Percentiles rank a stretch among this genome's conserved stretches.
Conservation (phyloP, 2,888 invertebrate species). For the Campaea margaritaria region DNA sequence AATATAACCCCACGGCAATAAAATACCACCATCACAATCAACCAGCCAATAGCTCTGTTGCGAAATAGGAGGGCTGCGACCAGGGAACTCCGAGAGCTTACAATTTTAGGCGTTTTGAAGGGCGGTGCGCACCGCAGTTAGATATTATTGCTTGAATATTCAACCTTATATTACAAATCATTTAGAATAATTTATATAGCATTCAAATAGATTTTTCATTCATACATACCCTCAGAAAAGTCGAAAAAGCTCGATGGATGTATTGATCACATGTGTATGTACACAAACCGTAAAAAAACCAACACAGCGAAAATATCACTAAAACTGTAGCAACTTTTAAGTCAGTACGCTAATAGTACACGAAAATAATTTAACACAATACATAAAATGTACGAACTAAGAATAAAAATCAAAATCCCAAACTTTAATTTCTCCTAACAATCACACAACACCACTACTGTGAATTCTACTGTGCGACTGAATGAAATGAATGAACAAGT, state of each 20-base stretch:
- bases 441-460: conserved; percentile 48
- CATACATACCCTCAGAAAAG: conserved; percentile 72
- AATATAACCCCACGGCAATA: conserved; percentile 67
- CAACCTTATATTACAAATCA: conserved; percentile 39
- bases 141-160: conserved; percentile 48
- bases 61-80: conserved; percentile 39
- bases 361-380: conserved; percentile 8
- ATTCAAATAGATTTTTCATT: conserved; percentile 60
- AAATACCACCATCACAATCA: conserved; percentile 53
- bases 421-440: conserved; percentile 37
- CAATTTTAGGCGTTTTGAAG: conserved; percentile 41
- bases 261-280: conserved; percentile 80
- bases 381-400: conserved; percentile 16
- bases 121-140: conserved; percentile 59
- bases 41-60: conserved; percentile 37
- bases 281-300: conserved; percentile 58
- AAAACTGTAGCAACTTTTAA: conserved; percentile 12
- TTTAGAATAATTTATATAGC: conserved; percentile 16
- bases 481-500: conserved; percentile 48
- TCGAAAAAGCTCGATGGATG: conserved; percentile 56
- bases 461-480: conserved; percentile 52
- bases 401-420: conserved; percentile 26
- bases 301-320: conserved; percentile 27
- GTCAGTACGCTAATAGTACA: not conserved
- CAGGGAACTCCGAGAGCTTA: conserved; percentile 15